Base-by-base conservation (phyloP, 1,140 invertebrate species). In the Drosophila tristis region DNA sequence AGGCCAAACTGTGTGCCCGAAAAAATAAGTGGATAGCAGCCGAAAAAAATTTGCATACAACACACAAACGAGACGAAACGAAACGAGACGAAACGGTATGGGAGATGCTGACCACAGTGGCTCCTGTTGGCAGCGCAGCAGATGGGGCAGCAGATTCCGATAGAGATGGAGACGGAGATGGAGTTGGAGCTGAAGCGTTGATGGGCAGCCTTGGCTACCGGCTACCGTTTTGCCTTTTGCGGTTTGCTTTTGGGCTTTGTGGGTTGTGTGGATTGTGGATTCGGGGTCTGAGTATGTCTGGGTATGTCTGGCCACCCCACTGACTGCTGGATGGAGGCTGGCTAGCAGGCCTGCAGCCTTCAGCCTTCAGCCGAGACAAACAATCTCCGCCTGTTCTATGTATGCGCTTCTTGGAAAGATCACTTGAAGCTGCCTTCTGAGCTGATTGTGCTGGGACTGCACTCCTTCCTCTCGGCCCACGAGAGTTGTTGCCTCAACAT, bases 1-100 rank as follows among this genome's bases (percentile, higher is more conserved):
- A 86, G 74, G 62, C 70, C 73, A 76, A 39, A 39, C 35, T 39
- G 35, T 11, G 35, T 39, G 50, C 64, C 61, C 23, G 49, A 57
- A 67, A 76, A 68, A 82, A 82, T 61, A 72, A 82, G 72, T 66
- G 67, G 75, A 79, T 20, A 75, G 80, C 54, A 82, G 71, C 80
- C 81, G 50, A 63, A 77, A 87, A 84, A 39, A 89, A 89, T 89
- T 89, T 89, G 76, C 84, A 89, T 89, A 89, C 84, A 82, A 84
- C 84, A 84, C 84, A 84, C 84, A 87, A 87, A 87, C 84, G 84
- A 89, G 84, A 72, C 16, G 16, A 16, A 16, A 16, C 16, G 16
- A 16, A 16, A 35, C 84, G 84, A 84, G 84, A 72, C 53, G 35
- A 8, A 8, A 39, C 11, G 31, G 31, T 7, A 35, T 11, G 35